Evolutionary conservation across 2,888 invertebrate genomes (phyloP).

Genomic region (Antheraea assamensis): DNA sequence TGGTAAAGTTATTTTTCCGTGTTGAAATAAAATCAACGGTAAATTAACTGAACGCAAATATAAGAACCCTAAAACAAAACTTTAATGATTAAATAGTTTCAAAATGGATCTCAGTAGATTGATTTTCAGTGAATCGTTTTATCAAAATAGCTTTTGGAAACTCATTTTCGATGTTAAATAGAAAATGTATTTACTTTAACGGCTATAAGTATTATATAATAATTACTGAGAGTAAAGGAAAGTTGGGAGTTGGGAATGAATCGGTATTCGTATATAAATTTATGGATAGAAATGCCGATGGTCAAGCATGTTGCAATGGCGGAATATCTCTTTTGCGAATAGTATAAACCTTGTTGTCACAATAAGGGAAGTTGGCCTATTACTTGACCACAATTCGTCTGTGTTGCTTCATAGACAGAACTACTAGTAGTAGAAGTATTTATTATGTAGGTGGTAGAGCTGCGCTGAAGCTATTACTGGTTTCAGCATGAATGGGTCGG

Average conservation of each 20-base stretch:
- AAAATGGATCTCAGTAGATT: too few species aligned
- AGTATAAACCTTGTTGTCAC: too few species aligned
- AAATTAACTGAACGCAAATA: conserved; percentile 1
- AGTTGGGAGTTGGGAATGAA: not conserved
- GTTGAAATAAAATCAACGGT: not conserved
- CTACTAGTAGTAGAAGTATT: not conserved
- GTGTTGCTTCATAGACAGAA: not conserved
- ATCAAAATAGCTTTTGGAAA: not conserved
- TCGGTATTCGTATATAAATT: too few species aligned
- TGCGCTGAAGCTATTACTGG: too few species aligned
- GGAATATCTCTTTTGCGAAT: too few species aligned
- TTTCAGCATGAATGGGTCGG: too few species aligned
- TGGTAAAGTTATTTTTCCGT: not conserved
- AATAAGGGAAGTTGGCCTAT: too few species aligned
- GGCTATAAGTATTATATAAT: not conserved
- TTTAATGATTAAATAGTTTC: not conserved
- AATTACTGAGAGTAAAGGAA: not conserved
- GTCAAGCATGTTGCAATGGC: too few species aligned
- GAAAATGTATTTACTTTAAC: not conserved
- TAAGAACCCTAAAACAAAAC: not conserved
- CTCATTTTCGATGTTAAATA: not conserved
- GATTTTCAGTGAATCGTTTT: not conserved
- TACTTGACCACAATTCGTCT: not conserved
- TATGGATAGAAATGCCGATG: too few species aligned
- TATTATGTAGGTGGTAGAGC: too few species aligned